phyloP scores from a whole-genome alignment of 53 echinoderm and acorn worm species.

The Paelopatides confundens region DNA sequence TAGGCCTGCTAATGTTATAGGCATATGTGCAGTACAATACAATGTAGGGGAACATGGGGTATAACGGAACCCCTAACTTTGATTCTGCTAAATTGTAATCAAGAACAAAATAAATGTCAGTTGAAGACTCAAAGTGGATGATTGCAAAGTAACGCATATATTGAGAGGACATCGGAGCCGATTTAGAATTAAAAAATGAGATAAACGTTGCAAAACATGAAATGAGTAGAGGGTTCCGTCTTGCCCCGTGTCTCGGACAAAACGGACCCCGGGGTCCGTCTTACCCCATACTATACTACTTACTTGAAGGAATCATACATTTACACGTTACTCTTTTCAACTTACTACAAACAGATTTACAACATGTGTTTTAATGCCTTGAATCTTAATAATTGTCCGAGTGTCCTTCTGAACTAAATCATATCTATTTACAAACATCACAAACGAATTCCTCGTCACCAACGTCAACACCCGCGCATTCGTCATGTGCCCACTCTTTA shows the following conservation, averaged over 20 bases:
- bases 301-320: too few relatives aligned
- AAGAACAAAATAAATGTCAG: neutral
- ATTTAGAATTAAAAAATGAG: neutral
- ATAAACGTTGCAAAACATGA: neutral
- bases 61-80: constrained; percentile 24
- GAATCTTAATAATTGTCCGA: neutral
- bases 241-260: constrained; percentile 14
- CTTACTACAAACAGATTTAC: too few relatives aligned
- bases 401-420: neutral
- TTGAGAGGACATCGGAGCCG: neutral
- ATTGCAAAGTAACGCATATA: neutral
- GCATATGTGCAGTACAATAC: too few relatives aligned
- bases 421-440: constrained; percentile 18
- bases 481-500: constrained; percentile 8
- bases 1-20: too few relatives aligned
- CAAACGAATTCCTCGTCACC: constrained; percentile 1
- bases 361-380: too few relatives aligned
- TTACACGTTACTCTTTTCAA: too few relatives aligned
- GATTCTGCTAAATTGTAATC: neutral
- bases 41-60: constrained; percentile 13
- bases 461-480: constrained; percentile 2
- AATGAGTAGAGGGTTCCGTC: constrained; percentile 3
- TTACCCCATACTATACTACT: constrained; percentile 20
- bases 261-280: constrained; percentile 23
- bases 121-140: neutral